Percentiles rank a stretch among this genome's conserved stretches.
phyloP scores from a whole-genome alignment of 2,113 vertebrate genomes.

The Chloebia gouldiae region DNA sequence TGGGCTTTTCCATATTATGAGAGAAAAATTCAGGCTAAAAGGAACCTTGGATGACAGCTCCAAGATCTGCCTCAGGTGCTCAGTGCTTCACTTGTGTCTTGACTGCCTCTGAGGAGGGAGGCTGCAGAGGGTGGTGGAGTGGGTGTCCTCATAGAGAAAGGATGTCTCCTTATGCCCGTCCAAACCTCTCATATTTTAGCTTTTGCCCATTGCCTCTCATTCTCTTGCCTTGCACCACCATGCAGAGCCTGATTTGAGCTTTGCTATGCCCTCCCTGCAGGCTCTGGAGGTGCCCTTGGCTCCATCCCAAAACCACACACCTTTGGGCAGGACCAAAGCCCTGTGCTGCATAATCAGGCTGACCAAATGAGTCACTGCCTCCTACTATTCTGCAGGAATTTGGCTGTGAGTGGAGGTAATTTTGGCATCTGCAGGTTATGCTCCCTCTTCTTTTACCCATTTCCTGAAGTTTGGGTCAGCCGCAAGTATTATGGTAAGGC shows the following conservation, averaged over 20 bases:
- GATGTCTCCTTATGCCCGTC: background rate
- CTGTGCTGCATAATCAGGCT: background rate
- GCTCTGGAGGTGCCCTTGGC: background rate
- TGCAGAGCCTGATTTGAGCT: background rate
- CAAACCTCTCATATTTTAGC: background rate
- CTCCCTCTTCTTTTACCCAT: background rate
- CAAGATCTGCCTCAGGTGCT: background rate
- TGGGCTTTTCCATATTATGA: background rate
- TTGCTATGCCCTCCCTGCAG: background rate
- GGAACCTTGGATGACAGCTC: background rate
- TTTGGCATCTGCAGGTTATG: background rate
- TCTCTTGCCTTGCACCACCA: accelerated
- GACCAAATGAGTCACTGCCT: background rate
- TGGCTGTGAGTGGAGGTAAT: background rate
- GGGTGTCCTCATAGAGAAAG: background rate
- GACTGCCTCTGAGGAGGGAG: background rate
- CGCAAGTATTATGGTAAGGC: background rate
- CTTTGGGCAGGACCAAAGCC: background rate
- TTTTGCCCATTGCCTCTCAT: background rate
- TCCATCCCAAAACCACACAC: background rate
- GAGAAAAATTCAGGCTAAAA: background rate
- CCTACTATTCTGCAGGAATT: background rate
- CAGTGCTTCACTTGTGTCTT: background rate
- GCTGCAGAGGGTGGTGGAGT: background rate
- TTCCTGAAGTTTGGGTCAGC: background rate